Evolutionary conservation across 2,113 vertebrate species (phyloP).

Genomic region (Phaethon lepturus): DNA sequence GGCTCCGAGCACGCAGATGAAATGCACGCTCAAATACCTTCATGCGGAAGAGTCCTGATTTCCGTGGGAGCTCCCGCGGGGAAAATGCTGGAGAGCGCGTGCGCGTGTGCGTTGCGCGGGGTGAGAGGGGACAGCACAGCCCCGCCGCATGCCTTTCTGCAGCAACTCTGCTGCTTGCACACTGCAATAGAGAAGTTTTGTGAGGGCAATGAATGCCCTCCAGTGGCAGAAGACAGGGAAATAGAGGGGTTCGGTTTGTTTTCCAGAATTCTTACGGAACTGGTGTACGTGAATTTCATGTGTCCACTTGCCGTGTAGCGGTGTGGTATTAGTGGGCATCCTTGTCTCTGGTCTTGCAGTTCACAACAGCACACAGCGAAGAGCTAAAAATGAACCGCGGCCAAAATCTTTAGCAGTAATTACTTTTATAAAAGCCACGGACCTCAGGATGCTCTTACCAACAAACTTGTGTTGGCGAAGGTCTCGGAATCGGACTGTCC

Average conservation of each 20-base stretch:
- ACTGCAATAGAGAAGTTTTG: not conserved
- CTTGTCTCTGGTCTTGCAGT: not conserved
- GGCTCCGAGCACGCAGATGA: not conserved
- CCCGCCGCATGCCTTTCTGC: not conserved
- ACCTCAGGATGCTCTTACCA: not conserved
- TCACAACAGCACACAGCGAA: not conserved
- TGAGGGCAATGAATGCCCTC: conserved; percentile 31
- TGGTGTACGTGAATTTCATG: not conserved
- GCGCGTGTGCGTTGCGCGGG: accelerated
- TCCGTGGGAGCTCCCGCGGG: not conserved
- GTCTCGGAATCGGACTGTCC: accelerated
- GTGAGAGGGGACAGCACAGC: too few relatives aligned
- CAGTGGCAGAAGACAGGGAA: not conserved
- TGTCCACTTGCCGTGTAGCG: accelerated
- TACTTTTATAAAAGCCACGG: not conserved
- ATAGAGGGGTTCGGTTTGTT: accelerated
- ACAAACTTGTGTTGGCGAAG: accelerated
- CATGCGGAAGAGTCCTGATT: not conserved
- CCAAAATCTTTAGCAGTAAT: not conserved
- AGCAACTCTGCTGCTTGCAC: not conserved
- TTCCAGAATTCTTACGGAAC: accelerated
- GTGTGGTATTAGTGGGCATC: not conserved
- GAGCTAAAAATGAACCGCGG: accelerated
- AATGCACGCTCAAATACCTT: accelerated
- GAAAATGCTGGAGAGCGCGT: accelerated